Percentiles rank a stretch among this genome's conserved stretches.
Conservation (phyloP, 2,797 vertebrate genomes). For the Pitangus sulphuratus region DNA sequence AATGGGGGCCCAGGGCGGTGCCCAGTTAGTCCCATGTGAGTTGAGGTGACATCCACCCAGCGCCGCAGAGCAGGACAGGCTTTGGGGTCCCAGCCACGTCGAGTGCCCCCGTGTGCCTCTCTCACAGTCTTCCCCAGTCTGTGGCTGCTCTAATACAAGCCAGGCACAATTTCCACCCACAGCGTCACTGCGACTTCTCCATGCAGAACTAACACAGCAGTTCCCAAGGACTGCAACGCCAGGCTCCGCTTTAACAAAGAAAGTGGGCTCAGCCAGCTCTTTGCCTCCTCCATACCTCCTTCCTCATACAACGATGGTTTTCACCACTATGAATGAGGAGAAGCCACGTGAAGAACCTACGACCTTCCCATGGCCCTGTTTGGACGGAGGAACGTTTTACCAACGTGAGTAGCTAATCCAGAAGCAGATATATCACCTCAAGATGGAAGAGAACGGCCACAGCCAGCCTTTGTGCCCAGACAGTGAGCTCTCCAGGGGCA, state of each 20-base stretch:
- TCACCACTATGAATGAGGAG: neutral
- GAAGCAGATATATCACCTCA: neutral
- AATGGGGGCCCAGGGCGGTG: fast-evolving
- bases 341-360: neutral
- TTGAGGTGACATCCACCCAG: neutral
- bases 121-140: neutral
- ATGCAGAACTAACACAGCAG: neutral
- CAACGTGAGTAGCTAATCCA: neutral
- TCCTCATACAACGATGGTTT: fast-evolving
- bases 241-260: neutral
- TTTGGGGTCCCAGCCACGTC: fast-evolving
- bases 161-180: neutral
- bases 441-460: neutral
- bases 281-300: neutral
- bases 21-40: fast-evolving
- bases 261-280: neutral
- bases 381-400: neutral
- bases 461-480: neutral
- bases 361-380: neutral
- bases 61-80: fast-evolving
- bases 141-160: neutral
- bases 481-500: neutral
- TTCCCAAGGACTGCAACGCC: neutral
- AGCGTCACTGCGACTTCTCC: neutral
- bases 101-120: fast-evolving